These are phyloP conservation scores for Spizaetus ornatus DNA, from an alignment of 2,113 vertebrate species.

Conservation along the genomic window DNA sequence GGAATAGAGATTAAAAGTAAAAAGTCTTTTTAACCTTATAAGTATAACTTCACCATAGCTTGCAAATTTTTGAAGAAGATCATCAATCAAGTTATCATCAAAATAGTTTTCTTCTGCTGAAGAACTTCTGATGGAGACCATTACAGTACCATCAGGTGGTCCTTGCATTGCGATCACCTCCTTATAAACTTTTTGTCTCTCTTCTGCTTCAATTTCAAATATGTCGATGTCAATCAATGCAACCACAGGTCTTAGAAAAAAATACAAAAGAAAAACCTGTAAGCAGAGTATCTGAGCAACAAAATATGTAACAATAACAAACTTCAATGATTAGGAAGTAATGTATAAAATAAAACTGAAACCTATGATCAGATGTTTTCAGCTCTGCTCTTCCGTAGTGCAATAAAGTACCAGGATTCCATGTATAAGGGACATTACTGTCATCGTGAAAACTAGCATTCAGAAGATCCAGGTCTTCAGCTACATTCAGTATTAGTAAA, in stretches of 20 bases:
- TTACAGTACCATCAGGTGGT: constrained; percentile 92
- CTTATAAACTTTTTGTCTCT: constrained; percentile 91
- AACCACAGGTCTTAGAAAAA: constrained; percentile 85
- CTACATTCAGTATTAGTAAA: constrained; percentile 59
- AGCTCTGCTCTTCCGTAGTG: constrained; percentile 95
- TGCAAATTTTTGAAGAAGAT: constrained; percentile 91
- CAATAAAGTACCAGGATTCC: constrained; percentile 88
- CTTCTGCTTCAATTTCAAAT: constrained; percentile 93
- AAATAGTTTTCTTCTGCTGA: constrained; percentile 86
- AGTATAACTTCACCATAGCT: constrained; percentile 93
- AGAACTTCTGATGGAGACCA: constrained; percentile 88
- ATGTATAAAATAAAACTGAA: neutral
- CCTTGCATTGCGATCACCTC: constrained; percentile 92
- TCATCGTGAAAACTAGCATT: constrained; percentile 82
- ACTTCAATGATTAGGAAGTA: neutral
- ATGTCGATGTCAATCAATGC: constrained; percentile 93
- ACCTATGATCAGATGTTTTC: constrained; percentile 99
- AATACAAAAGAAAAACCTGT: neutral
- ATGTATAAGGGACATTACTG: constrained; percentile 78
- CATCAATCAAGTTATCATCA: constrained; percentile 91
- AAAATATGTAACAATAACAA: neutral
- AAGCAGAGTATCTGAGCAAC: neutral
- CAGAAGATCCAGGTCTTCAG: constrained; percentile 92
- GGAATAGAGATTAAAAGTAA: neutral
- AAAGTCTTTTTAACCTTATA: constrained; percentile 81